Evolutionary conservation across 2,113 vertebrate genomes (phyloP), one percentile per base, ranked within the genome.

Genomic region (Lynx canadensis): DNA sequence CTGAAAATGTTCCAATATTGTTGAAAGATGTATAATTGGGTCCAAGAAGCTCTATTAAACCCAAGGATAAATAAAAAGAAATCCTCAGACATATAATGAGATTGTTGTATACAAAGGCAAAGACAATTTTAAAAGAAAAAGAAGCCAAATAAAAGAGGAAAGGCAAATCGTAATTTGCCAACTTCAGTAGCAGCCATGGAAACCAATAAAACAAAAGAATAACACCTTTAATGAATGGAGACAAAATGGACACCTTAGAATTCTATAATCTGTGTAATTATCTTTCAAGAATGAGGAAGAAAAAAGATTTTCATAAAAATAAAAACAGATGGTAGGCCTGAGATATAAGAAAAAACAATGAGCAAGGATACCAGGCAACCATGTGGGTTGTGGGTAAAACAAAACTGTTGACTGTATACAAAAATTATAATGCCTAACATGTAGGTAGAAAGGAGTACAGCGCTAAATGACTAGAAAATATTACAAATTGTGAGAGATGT

Each of bases 251-350:
- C 87, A 92, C 16, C 27, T 50, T 79, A 41, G 83, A 86, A 87
- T 90, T 80, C 88, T 79, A 41, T 27, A 68, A 50, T 66, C 71
- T 89, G 38, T 66, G 52, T 86, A 66, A 86, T 79, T 89, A 89
- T n/a, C 73, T 93, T 91, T 96, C 74, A 92, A 89, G 79, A 94
- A 90, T 18, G 50, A 95, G 50, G 55, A 96, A 89, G 52, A 92
- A 85, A 91, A 96, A 94, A 78, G 31, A 48, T 74, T 55, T 88
- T 71, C 78, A 31, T 57, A 48, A 86, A 95, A 92, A 93, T 57
- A 88, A 71, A 95, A 95, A 33, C 93, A 52, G 52, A 76, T 31
- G 88, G 65, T 52, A 60, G 33, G 31, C 31, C 63, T 83, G 63
- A 89, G 86, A 73, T 63, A 14, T 36, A 38, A 90, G 80, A 52